phyloP scores from a whole-genome alignment of 2,113 vertebrate species.

The Azemiops feae region DNA sequence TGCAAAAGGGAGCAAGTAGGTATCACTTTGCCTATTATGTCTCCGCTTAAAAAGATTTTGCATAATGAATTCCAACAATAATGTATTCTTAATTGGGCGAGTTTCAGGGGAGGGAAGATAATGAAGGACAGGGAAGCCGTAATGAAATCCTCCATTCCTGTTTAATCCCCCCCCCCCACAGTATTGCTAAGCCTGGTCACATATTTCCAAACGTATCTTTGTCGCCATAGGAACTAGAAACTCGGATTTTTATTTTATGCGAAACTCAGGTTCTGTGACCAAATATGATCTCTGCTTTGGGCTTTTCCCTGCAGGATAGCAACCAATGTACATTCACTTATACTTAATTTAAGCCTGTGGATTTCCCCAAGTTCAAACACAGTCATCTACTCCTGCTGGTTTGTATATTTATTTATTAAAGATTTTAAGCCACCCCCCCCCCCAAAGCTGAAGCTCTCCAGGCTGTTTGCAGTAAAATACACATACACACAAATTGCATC shows the following conservation, averaged over 20 bases:
- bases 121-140: background rate
- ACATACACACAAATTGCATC: background rate
- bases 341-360: background rate
- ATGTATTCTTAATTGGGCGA: background rate
- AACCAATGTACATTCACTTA: background rate
- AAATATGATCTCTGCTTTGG: background rate
- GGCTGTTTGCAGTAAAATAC: background rate
- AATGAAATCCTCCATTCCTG: background rate
- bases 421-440: background rate
- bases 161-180: background rate
- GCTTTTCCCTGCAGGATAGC: too few relatives aligned
- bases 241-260: background rate
- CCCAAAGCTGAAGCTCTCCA: background rate
- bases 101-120: background rate
- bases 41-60: background rate
- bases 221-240: background rate
- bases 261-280: background rate
- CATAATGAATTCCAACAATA: background rate
- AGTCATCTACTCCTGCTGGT: background rate
- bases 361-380: background rate
- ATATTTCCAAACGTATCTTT: background rate
- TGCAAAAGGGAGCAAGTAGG: background rate
- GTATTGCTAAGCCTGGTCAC: background rate
- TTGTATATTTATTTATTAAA: background rate
- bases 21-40: background rate